Conservation (phyloP, 2,888 invertebrate genomes). For the Cenopis cana region DNA sequence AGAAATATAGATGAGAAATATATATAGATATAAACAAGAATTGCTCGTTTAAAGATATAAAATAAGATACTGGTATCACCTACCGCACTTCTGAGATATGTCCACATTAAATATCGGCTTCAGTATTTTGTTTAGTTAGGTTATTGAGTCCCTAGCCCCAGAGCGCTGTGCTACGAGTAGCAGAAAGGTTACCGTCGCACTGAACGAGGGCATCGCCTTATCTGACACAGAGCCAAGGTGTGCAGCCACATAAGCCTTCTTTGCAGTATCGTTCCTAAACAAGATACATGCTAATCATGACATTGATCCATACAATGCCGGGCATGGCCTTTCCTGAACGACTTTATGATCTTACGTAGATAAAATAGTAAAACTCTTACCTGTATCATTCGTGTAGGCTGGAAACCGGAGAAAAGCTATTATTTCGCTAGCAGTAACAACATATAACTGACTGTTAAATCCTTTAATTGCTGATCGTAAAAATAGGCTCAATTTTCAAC, state of each 20-base stretch:
- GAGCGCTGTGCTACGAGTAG: too few relatives aligned
- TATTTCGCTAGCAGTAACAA: constrained; percentile 39
- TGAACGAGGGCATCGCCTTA: constrained; percentile 43
- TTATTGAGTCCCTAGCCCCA: constrained; percentile 16
- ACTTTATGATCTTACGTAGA: constrained; percentile 18
- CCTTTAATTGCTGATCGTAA: too few relatives aligned
- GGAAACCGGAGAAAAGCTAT: constrained; percentile 44
- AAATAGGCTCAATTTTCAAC: too few relatives aligned
- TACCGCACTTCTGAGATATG: too few relatives aligned
- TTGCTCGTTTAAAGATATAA: too few relatives aligned
- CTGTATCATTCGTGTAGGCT: constrained; percentile 44
- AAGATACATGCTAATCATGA: constrained; percentile 40
- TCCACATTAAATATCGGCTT: background rate
- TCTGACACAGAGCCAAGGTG: constrained; percentile 40
- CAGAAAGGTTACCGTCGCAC: constrained; percentile 32
- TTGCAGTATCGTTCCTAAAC: constrained; percentile 20
- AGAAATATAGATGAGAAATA: too few relatives aligned
- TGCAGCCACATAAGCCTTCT: constrained; percentile 34
- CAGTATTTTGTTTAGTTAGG: constrained; percentile 33
- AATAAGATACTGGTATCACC: too few relatives aligned
- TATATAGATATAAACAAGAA: too few relatives aligned
- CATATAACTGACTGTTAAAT: constrained; percentile 8
- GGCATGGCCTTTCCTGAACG: constrained; percentile 1
- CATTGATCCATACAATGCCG: constrained; percentile 32
- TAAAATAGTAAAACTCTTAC: constrained; percentile 40